A percentile compares a stretch with the other conserved stretches of the same genome.
phyloP scores from a whole-genome alignment of 1,140 invertebrate species.

The Lordiphosa clarofinis region DNA sequence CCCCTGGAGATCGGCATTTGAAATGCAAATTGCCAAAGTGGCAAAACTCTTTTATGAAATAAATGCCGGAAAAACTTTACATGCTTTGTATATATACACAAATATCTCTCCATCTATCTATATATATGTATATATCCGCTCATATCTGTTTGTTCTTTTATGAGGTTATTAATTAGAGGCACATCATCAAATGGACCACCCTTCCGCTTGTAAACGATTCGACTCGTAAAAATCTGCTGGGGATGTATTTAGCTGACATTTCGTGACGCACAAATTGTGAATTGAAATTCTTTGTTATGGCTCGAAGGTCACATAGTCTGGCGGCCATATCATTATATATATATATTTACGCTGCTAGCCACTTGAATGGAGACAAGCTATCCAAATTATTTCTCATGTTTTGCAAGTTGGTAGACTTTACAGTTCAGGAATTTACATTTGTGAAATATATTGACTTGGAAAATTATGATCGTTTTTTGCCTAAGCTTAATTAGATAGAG shows the following conservation, averaged over 20 bases:
- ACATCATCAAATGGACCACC: constrained; percentile 29
- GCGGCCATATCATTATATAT: no score
- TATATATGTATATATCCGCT: background rate
- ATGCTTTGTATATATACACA: background rate
- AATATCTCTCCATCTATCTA: constrained; percentile 7
- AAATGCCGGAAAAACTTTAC: no score
- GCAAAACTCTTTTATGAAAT: constrained; percentile 46
- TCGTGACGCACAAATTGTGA: constrained; percentile 11
- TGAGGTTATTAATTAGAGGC: constrained; percentile 14
- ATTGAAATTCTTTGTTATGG: constrained; percentile 7
- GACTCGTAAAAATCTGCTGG: constrained; percentile 3
- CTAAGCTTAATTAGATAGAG: no score
- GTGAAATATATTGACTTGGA: no score
- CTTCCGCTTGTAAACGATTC: constrained; percentile 24
- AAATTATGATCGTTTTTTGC: no score
- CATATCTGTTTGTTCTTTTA: constrained; percentile 6
- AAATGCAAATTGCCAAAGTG: constrained; percentile 56
- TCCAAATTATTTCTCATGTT: no score
- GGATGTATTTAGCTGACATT: constrained; percentile 14
- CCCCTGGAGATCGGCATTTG: constrained; percentile 60
- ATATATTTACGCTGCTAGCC: no score
- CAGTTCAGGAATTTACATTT: no score
- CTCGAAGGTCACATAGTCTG: constrained; percentile 2
- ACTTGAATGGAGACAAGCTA: no score
- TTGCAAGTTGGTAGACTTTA: no score